phyloP scores from a whole-genome alignment of 1,140 invertebrate species.

The Spodoptera frugiperda region DNA sequence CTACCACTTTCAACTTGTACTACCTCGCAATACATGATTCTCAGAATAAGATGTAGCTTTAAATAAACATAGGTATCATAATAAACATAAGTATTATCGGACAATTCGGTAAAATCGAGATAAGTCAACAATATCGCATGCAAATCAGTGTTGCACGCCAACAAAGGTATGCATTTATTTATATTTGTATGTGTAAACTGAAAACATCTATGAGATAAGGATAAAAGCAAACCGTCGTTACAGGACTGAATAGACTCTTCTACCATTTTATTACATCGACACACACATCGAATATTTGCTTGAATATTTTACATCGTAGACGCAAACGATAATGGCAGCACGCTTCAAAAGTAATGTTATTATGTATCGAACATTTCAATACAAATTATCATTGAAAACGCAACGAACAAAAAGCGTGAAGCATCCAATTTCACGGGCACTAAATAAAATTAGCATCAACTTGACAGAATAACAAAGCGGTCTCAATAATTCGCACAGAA shows the following conservation, averaged over 20 bases:
- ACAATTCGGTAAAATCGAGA: neutral
- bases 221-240: slow-evolving; percentile 79
- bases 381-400: slow-evolving; percentile 62
- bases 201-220: slow-evolving; percentile 61
- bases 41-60: neutral
- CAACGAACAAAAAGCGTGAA: slow-evolving; percentile 61
- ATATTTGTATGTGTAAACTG: neutral
- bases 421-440: slow-evolving; percentile 81
- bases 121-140: neutral
- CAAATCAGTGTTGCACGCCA: neutral
- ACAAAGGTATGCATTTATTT: slow-evolving; percentile 20
- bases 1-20: neutral
- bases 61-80: slow-evolving; percentile 13
- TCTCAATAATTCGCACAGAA: slow-evolving; percentile 78
- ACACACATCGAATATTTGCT: slow-evolving; percentile 55
- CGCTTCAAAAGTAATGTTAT: slow-evolving; percentile 59
- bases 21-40: neutral
- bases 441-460: slow-evolving; percentile 83
- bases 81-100: no score
- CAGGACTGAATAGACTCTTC: slow-evolving; percentile 60
- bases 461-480: slow-evolving; percentile 79
- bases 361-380: slow-evolving; percentile 66
- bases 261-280: slow-evolving; percentile 61
- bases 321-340: slow-evolving; percentile 49
- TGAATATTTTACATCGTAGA: slow-evolving; percentile 35